Conservation (phyloP, 2,797 vertebrate genomes). For the Pterois miles region DNA sequence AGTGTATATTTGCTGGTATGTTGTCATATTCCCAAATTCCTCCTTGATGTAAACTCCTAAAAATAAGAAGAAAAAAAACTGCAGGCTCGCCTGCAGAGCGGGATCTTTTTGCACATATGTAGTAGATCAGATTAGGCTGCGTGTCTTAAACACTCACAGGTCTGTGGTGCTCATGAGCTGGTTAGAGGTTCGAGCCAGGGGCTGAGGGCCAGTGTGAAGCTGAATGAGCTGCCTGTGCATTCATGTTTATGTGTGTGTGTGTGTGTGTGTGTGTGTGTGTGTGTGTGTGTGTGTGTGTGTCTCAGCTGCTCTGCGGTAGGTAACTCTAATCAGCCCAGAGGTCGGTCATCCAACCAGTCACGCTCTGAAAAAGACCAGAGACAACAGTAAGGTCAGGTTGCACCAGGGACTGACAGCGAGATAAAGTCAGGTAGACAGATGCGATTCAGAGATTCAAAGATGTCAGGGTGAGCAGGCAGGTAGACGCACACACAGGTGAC, state of each 20-base stretch:
- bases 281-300: conserved; percentile 28
- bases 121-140: conserved; percentile 53
- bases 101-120: conserved; percentile 35
- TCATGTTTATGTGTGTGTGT: conserved; percentile 24
- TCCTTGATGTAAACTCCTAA: conserved; percentile 68
- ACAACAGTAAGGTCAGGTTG: conserved; percentile 70
- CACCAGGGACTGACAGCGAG: conserved; percentile 55
- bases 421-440: conserved; percentile 59
- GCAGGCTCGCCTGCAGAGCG: conserved; percentile 16
- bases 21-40: conserved; percentile 69
- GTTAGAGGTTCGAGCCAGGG: conserved; percentile 32
- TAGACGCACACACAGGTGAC: conserved; percentile 37
- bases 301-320: conserved; percentile 73
- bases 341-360: conserved; percentile 63
- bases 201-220: conserved; percentile 23
- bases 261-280: not conserved
- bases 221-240: conserved; percentile 57
- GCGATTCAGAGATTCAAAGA: conserved; percentile 43
- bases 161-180: conserved; percentile 57
- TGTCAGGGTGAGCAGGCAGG: conserved; percentile 2
- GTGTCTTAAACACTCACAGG: conserved; percentile 52
- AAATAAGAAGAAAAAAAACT: conserved; percentile 56
- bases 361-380: conserved; percentile 67
- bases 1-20: conserved; percentile 52
- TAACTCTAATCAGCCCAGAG: conserved; percentile 69